Percentiles rank a stretch among this genome's conserved stretches.
phyloP scores from a whole-genome alignment of 2,113 vertebrate species.

The Lagopus muta region DNA sequence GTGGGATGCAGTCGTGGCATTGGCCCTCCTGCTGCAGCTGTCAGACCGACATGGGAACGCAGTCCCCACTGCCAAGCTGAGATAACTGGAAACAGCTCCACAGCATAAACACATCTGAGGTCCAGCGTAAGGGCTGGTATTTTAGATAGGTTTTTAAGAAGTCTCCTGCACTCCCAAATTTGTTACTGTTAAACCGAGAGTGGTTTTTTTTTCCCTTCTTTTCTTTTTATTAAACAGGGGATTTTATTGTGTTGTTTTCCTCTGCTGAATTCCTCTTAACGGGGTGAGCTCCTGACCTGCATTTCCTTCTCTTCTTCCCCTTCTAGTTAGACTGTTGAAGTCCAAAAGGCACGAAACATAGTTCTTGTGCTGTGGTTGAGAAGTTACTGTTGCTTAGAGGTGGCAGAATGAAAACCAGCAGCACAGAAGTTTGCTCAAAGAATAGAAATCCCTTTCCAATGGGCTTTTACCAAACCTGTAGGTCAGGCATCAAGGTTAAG shows the following conservation, averaged over 20 bases:
- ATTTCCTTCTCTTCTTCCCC: background rate
- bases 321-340: background rate
- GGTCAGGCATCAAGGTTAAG: background rate
- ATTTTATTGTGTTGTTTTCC: background rate
- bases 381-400: background rate
- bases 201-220: background rate
- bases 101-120: background rate
- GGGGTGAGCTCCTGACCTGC: background rate
- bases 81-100: slow-evolving; percentile 11
- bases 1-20: rapidly evolving
- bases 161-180: background rate
- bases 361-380: background rate
- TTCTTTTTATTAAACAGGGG: background rate
- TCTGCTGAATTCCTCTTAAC: background rate
- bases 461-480: background rate
- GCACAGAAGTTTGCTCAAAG: background rate
- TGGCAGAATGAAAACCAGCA: background rate
- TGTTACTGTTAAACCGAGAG: background rate
- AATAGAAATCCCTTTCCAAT: background rate
- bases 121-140: background rate
- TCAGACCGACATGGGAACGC: background rate
- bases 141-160: background rate
- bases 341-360: background rate
- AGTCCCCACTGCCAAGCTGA: background rate
- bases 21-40: background rate